A percentile compares a stretch with the other conserved stretches of the same genome.
phyloP scores from a whole-genome alignment of 2,888 invertebrate genomes.

The Sarcophaga rosellei region DNA sequence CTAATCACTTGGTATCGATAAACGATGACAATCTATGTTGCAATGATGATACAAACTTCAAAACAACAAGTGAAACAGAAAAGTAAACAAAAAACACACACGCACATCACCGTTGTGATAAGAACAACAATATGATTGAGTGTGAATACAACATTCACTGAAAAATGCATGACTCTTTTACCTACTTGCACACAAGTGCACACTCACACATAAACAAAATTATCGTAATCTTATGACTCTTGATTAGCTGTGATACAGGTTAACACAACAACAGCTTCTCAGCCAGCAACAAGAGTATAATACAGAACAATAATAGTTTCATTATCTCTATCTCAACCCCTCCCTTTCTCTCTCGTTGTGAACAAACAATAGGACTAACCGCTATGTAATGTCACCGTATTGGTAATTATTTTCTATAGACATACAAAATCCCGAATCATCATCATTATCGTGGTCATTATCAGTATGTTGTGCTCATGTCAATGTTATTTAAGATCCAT shows the following conservation, averaged over 20 bases:
- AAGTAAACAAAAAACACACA: not conserved
- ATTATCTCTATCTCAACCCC: too few species aligned
- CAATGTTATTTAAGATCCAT: slow-evolving; percentile 71
- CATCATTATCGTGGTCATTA: slow-evolving; percentile 59
- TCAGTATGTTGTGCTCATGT: slow-evolving; percentile 65
- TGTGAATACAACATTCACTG: not conserved
- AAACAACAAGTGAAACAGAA: slow-evolving; percentile 1
- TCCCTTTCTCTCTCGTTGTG: slow-evolving; percentile 29
- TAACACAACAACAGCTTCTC: slow-evolving; percentile 15
- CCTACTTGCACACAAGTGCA: not conserved
- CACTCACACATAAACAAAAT: slow-evolving; percentile 23
- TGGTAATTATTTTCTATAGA: slow-evolving; percentile 17
- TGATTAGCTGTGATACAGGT: slow-evolving; percentile 63
- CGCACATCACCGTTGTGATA: slow-evolving; percentile 4
- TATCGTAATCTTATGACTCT: slow-evolving; percentile 42
- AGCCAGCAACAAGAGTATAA: not conserved
- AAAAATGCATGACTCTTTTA: slow-evolving; percentile 20
- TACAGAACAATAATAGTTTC: not conserved
- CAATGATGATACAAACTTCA: slow-evolving; percentile 43
- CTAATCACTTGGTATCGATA: slow-evolving; percentile 36
- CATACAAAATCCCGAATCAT: slow-evolving; percentile 27
- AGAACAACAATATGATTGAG: slow-evolving; percentile 29
- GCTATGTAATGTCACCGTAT: slow-evolving; percentile 1
- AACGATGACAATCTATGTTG: slow-evolving; percentile 56
- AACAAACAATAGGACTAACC: slow-evolving; percentile 15